These are phyloP conservation scores for Colistium nudipinnis DNA, from an alignment of 2,113 vertebrate species.

Conservation along the genomic window DNA sequence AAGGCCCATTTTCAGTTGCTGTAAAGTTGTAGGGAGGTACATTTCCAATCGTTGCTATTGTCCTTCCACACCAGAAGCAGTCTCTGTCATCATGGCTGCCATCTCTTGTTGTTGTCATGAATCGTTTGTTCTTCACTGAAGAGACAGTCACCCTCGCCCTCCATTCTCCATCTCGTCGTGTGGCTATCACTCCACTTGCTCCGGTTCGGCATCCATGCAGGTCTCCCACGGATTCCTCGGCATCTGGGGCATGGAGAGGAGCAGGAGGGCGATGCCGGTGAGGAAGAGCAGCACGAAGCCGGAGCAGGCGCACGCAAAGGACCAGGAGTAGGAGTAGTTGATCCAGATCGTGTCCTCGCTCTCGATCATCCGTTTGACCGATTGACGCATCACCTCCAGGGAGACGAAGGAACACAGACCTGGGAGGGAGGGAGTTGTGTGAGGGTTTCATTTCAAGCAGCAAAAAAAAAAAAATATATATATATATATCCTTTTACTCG, in stretches of 20 bases:
- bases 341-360: conserved; percentile 94
- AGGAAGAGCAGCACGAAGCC: conserved; percentile 91
- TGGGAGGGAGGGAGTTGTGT: conserved; percentile 53
- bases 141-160: conserved; percentile 24
- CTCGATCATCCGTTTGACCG: conserved; percentile 94
- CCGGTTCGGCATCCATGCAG: conserved; percentile 95
- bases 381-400: conserved; percentile 95
- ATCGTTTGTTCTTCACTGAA: too few relatives aligned
- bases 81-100: not conserved
- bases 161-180: not conserved
- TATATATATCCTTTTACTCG: not conserved
- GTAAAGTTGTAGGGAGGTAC: conserved; percentile 11
- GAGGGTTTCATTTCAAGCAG: too few relatives aligned
- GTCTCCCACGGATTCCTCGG: conserved; percentile 97
- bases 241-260: conserved; percentile 95
- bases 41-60: conserved; percentile 12
- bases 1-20: conserved; percentile 12
- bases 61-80: conserved; percentile 5
- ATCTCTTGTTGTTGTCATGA: conserved; percentile 15
- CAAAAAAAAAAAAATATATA: too few relatives aligned
- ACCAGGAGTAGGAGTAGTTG: conserved; percentile 91
- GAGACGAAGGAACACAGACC: conserved; percentile 95
- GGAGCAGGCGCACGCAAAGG: conserved; percentile 90
- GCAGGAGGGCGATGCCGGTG: conserved; percentile 86
- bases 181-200: conserved; percentile 77